Base-by-base conservation (phyloP, 2,113 vertebrate species). In the Suricata suricatta region DNA sequence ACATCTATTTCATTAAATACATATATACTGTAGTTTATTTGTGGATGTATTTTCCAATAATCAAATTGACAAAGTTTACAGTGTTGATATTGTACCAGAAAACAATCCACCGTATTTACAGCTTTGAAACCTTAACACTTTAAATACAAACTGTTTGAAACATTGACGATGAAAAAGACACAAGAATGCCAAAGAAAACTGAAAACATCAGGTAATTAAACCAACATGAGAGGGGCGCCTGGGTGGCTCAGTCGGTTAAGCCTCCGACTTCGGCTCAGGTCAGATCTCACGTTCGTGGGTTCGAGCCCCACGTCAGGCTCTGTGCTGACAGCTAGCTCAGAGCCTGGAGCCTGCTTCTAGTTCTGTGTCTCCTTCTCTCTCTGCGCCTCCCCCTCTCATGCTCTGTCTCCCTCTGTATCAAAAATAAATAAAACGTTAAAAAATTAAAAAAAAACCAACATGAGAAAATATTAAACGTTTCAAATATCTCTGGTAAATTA, bases 21-120 rank as follows among this genome's bases (percentile, higher is more conserved):
- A 27, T 77, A 76, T 52, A 31, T 7, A 38, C 0, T 17, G 97
- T 69, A 76, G 93, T 98, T 98, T 98, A 98, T 98, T 98, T 98
- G 97, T 98, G 98, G 98, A 98, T 96, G 98, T 95, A 98, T 95
- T 94, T 98, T 97, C 95, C 98, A 98, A 97, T 98, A 98, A 98
- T 93, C 98, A 98, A 98, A 97, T 1, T 96, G 95, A 98, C 81
- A 89, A 47, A 31, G 95, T 93, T 98, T 97, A 97, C 97, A 96
- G 76, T 98, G 97, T 98, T 98, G 97, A 98, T 96, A 98, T 95
- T 72, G 96, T 97, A 90, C 77, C 21, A 95, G 96, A 93, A 90
- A 94, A 97, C 35, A 69, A 87, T 91, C 88, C 96, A 98, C 96
- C 85, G 95, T 96, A 79, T 87, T 97, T 96, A 96, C 88, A 96